phyloP scores from a whole-genome alignment of 2,888 invertebrate species.

The Drosophila recens region DNA sequence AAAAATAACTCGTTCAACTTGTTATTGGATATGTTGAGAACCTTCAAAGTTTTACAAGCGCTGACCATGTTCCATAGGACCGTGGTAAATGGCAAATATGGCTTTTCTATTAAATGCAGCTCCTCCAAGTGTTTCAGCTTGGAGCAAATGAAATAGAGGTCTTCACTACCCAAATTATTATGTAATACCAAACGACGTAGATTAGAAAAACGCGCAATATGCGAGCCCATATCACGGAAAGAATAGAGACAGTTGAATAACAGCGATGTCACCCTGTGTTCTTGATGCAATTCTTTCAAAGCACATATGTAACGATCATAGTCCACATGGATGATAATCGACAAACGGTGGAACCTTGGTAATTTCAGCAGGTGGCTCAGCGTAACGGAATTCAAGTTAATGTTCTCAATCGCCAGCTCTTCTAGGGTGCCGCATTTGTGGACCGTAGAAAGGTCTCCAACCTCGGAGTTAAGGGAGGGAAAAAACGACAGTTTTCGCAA shows the following conservation, averaged over 20 bases:
- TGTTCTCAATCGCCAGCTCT: neutral
- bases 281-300: neutral
- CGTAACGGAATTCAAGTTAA: neutral
- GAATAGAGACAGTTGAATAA: neutral
- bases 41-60: too few relatives aligned
- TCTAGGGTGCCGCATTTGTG: slow-evolving; percentile 1
- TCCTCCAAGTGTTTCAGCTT: slow-evolving; percentile 1
- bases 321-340: neutral
- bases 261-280: neutral
- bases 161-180: neutral
- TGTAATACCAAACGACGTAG: slow-evolving; percentile 4
- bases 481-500: slow-evolving; percentile 6
- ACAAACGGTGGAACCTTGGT: slow-evolving; percentile 5
- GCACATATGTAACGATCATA: neutral
- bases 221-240: neutral
- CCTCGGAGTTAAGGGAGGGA: neutral
- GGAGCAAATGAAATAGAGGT: neutral
- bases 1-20: too few relatives aligned
- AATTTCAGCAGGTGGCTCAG: neutral
- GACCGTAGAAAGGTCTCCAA: slow-evolving; percentile 5
- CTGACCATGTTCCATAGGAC: too few relatives aligned
- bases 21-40: too few relatives aligned
- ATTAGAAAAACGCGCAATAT: slow-evolving; percentile 3
- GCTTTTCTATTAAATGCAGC: slow-evolving; percentile 1
- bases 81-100: too few relatives aligned